Conservation (phyloP, 2,113 vertebrate genomes). For the Petromus typicus region DNA sequence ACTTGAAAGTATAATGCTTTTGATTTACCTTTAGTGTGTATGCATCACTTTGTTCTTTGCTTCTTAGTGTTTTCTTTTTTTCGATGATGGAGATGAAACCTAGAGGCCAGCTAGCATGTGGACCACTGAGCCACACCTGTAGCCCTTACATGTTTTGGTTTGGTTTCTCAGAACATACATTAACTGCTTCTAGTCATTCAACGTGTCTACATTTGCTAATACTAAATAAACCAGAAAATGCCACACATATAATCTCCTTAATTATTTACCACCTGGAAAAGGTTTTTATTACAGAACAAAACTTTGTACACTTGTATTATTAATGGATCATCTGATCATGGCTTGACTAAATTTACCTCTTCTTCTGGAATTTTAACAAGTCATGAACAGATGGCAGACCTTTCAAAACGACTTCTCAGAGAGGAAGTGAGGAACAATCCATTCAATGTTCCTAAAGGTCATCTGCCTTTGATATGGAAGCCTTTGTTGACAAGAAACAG, state of each 20-base stretch:
- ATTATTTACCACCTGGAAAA: neutral
- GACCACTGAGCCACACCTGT: neutral
- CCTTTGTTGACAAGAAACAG: slow-evolving; percentile 73
- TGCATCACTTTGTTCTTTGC: neutral
- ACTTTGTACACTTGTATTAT: no score
- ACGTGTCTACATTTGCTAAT: neutral
- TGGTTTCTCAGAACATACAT: neutral
- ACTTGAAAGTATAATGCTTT: neutral
- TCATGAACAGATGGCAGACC: neutral
- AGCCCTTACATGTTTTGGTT: neutral
- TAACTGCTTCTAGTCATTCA: neutral
- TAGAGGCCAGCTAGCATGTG: neutral
- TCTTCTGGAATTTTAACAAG: neutral
- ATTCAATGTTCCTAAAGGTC: slow-evolving; percentile 66
- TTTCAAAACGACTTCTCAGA: neutral
- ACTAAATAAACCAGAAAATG: slow-evolving; percentile 2
- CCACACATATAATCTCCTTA: neutral
- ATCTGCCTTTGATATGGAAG: slow-evolving; percentile 72
- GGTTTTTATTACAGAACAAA: neutral
- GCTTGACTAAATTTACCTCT: neutral
- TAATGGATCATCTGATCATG: neutral
- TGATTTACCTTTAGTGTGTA: neutral
- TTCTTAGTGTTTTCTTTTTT: neutral
- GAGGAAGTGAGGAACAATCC: neutral
- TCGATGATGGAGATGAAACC: neutral